Base-by-base conservation (phyloP, 2,888 invertebrate species). In the Eulithis prunata region DNA sequence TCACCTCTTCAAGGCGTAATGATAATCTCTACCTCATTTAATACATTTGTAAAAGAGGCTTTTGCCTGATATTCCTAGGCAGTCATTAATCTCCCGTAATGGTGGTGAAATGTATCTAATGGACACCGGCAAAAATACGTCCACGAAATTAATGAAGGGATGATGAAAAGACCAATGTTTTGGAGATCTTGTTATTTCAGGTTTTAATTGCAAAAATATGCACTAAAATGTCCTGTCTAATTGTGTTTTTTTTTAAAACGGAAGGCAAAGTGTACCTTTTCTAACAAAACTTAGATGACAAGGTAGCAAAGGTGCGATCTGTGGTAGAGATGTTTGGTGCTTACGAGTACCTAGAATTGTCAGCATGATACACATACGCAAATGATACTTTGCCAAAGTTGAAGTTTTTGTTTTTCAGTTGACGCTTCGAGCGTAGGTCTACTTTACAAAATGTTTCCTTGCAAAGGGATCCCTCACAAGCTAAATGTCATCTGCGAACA, bases 101-200 rank as follows among this genome's bases (percentile, higher is more conserved):
- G 85, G 85, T 75, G 71, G 75, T 68, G 73, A 85, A 86, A 85
- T 87, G 86, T 89, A 85, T 84, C 85, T 88, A 88, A 89, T 89
- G 88, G 88, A 87, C 86, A 88, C 84, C 78, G 87, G 86, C 87
- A 88, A 89, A 88, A 89, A 86, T 87, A 86, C 86, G 80, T 72
- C 77, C 80, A 41, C 69, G 78, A 88, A 88, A 89, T 89, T 88
- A 89, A 89, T 88, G 86, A 81, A 86, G 79, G 76, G 51, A 58
- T 66, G 64, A 57, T 64, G 68, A 64, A 64, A 64, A 63, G 64
- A 49, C 47, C 41, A 54, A 61, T 57, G 41, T 55, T 57, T 58
- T 45, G 54, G 57, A 45, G 54, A 54, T 57, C 49, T 51, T 47
- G 61, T 49, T 57, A 68, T 64, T 60, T 64, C 55, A 21, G 56